Evolutionary conservation across 2,888 invertebrate species (phyloP).

Genomic region (Poecilobothrus nobilitatus): DNA sequence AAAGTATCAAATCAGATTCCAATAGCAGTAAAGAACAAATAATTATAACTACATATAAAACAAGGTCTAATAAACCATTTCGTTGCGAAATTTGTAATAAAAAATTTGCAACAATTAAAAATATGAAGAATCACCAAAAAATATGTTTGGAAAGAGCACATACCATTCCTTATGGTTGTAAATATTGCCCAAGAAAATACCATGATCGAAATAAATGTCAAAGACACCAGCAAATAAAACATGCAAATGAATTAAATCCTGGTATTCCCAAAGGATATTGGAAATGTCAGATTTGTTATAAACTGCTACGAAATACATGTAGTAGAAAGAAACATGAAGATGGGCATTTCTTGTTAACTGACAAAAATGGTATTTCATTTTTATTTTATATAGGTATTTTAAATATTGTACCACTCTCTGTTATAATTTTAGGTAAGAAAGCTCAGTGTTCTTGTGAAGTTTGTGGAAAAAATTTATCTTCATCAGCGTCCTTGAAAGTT

Average conservation of each 20-base stretch:
- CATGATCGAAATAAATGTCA: neutral
- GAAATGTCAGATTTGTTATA: conserved; percentile 7
- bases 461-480: conserved; percentile 5
- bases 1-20: neutral
- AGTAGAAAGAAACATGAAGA: conserved; percentile 7
- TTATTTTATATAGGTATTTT: neutral
- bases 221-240: neutral
- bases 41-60: neutral
- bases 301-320: neutral
- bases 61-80: neutral
- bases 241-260: neutral
- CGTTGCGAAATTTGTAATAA: conserved; percentile 8
- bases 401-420: neutral
- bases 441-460: neutral
- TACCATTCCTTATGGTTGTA: neutral
- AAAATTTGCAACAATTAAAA: neutral
- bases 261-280: conserved; percentile 4
- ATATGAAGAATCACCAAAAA: neutral
- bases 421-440: neutral
- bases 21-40: neutral
- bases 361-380: neutral
- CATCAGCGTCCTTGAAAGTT: conserved; percentile 7
- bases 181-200: conserved; percentile 4
- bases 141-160: neutral
- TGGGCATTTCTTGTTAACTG: neutral